phyloP scores from a whole-genome alignment of 2,797 vertebrate genomes.

The Molossus molossus region DNA sequence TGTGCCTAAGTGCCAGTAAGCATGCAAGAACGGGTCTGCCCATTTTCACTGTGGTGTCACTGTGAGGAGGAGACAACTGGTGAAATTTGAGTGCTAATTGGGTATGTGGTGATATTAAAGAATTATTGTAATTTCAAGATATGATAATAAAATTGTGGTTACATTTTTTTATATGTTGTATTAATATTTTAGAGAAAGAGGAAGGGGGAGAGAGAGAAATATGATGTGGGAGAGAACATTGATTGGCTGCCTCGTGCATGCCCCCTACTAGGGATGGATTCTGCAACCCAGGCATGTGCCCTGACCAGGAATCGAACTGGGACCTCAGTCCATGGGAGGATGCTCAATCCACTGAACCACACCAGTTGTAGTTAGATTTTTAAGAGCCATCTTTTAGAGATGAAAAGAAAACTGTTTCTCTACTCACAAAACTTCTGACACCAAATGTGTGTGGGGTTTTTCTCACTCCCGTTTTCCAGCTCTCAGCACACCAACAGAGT shows the following conservation, averaged over 20 bases:
- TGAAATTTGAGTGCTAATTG: not conserved
- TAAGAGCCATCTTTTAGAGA: not conserved
- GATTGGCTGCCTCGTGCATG: too few species aligned
- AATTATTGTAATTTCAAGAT: constrained; percentile 2
- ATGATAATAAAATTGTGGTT: not conserved
- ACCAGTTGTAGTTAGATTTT: too few species aligned
- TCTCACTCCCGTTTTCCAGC: not conserved
- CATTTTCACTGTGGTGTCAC: not conserved
- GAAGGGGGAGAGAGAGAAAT: too few species aligned
- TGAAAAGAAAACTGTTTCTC: not conserved
- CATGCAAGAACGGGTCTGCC: not conserved
- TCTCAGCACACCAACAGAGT: not conserved
- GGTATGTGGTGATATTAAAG: not conserved
- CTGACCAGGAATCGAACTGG: too few species aligned
- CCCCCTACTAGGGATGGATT: too few species aligned
- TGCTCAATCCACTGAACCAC: too few species aligned
- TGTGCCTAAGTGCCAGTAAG: not conserved
- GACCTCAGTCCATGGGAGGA: too few species aligned
- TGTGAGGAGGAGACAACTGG: not conserved
- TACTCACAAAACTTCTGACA: not conserved
- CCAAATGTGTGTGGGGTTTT: not conserved
- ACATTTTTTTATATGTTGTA: not conserved
- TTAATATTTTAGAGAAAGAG: too few species aligned
- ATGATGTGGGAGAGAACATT: too few species aligned
- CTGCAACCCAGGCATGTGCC: too few species aligned